Base-by-base conservation (phyloP, 2,888 invertebrate species). In the Exocentrus adspersus region DNA sequence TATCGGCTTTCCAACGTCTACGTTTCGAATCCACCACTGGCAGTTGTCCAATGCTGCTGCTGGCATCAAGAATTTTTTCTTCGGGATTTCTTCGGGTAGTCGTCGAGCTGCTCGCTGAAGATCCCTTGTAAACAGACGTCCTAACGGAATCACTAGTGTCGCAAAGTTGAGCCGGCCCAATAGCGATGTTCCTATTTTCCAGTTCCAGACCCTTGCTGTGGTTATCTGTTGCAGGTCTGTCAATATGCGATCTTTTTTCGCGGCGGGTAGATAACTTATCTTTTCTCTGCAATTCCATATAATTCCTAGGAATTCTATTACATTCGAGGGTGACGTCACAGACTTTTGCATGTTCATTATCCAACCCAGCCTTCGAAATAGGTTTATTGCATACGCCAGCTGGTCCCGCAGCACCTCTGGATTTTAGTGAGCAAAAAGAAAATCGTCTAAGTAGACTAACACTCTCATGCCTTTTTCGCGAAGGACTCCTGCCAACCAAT, bases 391-490 rank as follows among this genome's bases (percentile, higher is more conserved):
- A 37, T 62, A 37, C 21, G 14, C 30, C 19, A 50, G 5, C 1
- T 64, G 60, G 6, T 20, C 14, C 19, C 17, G 19, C 5, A 62
- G 42, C 4, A 28, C 12, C 10, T 56, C 30, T 20, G 51, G 45
- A 37, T 59, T 28, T 46, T 69, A 64, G 30, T 64, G 48, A 19
- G 60, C 64, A 2, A 69, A 19, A 7, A 64, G 24, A 17, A 57
- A 65, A 48, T 76, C 73, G 74, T 76, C 73, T 2, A 75, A 59
- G 41, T 75, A 78, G 0, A 77, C 75, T 12, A 77, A 37, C 1
- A 72, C 63, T 50, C 72, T 59, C 10, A 75, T 64, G 0, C 67
- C 68, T 53, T 17, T 53, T n/a, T 43, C 2, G 37, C 73, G 41
- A 1, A 75, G 62, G 1, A 37, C 12, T 17, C 56, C 42, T 12